These are phyloP conservation scores for Dysidea cf. avara DNA, from an alignment of 37 sponge, comb jelly and placozoan species.

Conservation along the genomic window DNA sequence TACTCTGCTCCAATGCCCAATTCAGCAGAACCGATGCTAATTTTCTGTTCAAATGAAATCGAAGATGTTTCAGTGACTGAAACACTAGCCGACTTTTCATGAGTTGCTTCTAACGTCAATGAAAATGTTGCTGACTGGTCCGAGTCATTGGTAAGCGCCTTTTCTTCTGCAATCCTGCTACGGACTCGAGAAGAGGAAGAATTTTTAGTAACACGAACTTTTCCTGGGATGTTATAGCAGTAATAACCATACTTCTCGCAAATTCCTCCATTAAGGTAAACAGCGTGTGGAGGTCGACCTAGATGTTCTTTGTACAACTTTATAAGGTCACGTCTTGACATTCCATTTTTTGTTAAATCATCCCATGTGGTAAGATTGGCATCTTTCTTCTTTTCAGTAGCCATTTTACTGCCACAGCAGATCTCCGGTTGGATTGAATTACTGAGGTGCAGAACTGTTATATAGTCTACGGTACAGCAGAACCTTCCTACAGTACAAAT, in stretches of 20 bases:
- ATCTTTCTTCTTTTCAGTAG: no score
- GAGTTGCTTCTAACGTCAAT: background rate
- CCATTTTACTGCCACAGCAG: no score
- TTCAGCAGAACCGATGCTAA: slow-evolving; percentile 3
- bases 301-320: slow-evolving; percentile 1
- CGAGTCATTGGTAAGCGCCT: background rate
- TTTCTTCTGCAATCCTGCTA: background rate
- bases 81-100: slow-evolving; percentile 13
- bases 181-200: background rate
- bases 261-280: background rate
- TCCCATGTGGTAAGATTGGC: no score
- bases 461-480: no score
- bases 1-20: slow-evolving; percentile 15
- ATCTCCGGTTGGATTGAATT: no score
- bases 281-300: background rate
- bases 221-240: slow-evolving; percentile 13
- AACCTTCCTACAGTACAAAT: no score
- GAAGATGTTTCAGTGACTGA: slow-evolving; percentile 7
- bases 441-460: no score
- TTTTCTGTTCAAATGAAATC: background rate
- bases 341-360: no score
- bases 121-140: background rate
- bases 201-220: background rate
- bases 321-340: no score
- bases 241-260: background rate